A percentile compares a stretch with the other conserved stretches of the same genome.
Evolutionary conservation across 2,113 vertebrate genomes (phyloP).

Genomic region (Danionella cerebrum): DNA sequence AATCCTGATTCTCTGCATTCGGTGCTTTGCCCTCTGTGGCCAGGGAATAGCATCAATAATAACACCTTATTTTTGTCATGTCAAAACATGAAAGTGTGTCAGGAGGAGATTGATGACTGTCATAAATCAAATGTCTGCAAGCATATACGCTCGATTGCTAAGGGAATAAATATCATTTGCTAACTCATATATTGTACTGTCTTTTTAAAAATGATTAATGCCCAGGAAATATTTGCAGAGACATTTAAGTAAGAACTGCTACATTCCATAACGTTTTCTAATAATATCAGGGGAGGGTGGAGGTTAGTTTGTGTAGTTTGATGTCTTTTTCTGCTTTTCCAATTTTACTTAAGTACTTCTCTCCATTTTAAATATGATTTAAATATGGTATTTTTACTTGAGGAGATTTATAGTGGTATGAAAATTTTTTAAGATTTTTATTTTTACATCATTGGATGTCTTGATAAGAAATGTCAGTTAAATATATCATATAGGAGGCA

Average conservation of each 20-base stretch:
- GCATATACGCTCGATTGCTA: slow-evolving; percentile 9
- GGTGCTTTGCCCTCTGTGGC: slow-evolving; percentile 4
- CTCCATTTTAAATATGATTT: too few relatives aligned
- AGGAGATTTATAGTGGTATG: too few relatives aligned
- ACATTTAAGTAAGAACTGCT: slow-evolving; percentile 1
- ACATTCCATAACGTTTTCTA: too few relatives aligned
- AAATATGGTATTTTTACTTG: too few relatives aligned
- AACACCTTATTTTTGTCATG: slow-evolving; percentile 33
- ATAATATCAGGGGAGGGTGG: too few relatives aligned
- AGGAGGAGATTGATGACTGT: slow-evolving; percentile 36
- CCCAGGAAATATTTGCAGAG: not conserved
- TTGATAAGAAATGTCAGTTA: too few relatives aligned
- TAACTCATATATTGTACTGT: not conserved
- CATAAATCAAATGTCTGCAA: slow-evolving; percentile 39
- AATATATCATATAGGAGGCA: too few relatives aligned
- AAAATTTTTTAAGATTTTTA: too few relatives aligned
- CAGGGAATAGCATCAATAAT: slow-evolving; percentile 34
- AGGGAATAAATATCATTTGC: slow-evolving; percentile 5
- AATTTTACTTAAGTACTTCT: too few relatives aligned
- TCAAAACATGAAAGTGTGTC: slow-evolving; percentile 32
- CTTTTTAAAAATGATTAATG: not conserved
- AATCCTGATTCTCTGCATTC: slow-evolving; percentile 9
- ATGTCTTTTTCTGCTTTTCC: too few relatives aligned
- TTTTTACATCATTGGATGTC: too few relatives aligned
- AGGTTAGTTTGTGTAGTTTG: too few relatives aligned